A percentile compares a stretch with the other conserved stretches of the same genome.
phyloP scores from a whole-genome alignment of 2,888 invertebrate genomes.

The Ceramica pisi region DNA sequence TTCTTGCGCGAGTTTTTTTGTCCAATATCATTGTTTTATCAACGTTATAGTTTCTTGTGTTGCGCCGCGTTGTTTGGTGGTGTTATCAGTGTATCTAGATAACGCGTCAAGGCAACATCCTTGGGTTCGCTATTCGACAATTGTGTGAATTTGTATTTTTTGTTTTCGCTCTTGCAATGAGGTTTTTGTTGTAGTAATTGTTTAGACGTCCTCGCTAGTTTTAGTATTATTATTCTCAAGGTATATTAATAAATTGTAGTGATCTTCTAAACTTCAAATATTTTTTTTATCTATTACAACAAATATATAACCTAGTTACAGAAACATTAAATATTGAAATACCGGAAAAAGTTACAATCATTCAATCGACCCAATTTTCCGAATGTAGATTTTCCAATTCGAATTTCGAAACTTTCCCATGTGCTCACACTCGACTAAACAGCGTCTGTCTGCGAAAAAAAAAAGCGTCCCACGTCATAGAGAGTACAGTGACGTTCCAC shows the following conservation, averaged over 20 bases:
- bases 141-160: constrained; percentile 68
- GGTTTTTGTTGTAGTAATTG: constrained; percentile 60
- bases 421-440: constrained; percentile 44
- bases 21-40: constrained; percentile 76
- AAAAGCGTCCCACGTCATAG: constrained; percentile 54
- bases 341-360: background rate
- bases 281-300: background rate
- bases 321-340: background rate
- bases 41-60: constrained; percentile 72
- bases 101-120: constrained; percentile 74
- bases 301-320: background rate
- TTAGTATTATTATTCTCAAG: constrained; percentile 23
- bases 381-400: constrained; percentile 38
- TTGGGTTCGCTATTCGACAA: constrained; percentile 69
- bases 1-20: constrained; percentile 75
- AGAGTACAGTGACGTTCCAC: constrained; percentile 54
- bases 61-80: constrained; percentile 67
- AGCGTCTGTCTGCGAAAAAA: constrained; percentile 45
- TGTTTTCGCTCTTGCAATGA: constrained; percentile 44
- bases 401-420: constrained; percentile 50
- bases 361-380: constrained; percentile 37
- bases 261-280: background rate
- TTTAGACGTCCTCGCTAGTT: constrained; percentile 42
- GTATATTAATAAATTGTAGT: background rate
- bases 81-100: constrained; percentile 76